Evolutionary conservation across 2,797 vertebrate species (phyloP).

Genomic region (Sorex maritimensis): DNA sequence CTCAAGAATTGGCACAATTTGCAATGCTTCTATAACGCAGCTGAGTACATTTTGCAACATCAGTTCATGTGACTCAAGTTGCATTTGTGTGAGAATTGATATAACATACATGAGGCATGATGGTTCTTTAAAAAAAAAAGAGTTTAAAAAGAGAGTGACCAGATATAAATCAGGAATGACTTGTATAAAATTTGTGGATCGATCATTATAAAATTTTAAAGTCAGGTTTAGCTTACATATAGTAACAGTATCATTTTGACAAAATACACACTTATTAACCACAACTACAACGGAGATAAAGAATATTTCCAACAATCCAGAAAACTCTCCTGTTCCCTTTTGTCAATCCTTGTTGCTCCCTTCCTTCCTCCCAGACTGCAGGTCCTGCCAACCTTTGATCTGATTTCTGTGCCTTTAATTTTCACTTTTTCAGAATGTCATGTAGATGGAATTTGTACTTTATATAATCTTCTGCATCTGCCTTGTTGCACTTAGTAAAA

Average conservation of each 20-base stretch:
- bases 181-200: neutral
- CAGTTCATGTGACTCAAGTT: neutral
- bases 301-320: neutral
- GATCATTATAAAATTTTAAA: conserved; percentile 17
- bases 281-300: neutral
- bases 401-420: conserved; percentile 16
- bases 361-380: neutral
- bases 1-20: neutral
- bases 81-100: neutral
- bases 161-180: neutral
- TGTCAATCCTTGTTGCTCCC: too few species aligned
- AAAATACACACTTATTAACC: neutral
- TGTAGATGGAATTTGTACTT: neutral
- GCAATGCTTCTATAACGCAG: neutral
- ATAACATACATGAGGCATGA: neutral
- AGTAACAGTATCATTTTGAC: conserved; percentile 38
- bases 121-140: conserved; percentile 37
- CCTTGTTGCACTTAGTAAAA: neutral
- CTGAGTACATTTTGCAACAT: neutral
- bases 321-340: neutral
- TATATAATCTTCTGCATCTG: neutral
- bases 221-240: neutral
- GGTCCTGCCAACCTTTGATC: neutral
- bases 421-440: conserved; percentile 29
- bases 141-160: conserved; percentile 8